Evolutionary conservation across 2,797 vertebrate species (phyloP).

Genomic region (Enteromius unitaeniatus): DNA sequence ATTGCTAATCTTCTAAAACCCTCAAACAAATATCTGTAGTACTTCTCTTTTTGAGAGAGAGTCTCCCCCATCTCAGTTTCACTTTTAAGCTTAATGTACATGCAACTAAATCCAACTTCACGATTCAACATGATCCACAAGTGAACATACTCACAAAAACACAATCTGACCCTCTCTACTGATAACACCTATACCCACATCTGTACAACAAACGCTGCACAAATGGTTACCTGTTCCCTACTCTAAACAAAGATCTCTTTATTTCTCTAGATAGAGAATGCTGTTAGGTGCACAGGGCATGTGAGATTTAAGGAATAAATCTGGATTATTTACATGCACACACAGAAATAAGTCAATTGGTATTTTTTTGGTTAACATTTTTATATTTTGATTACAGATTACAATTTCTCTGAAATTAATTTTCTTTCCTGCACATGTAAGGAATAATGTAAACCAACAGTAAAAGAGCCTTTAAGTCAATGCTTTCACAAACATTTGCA

Average conservation of each 20-base stretch:
- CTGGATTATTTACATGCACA: slow-evolving; percentile 56
- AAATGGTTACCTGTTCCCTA: slow-evolving; percentile 80
- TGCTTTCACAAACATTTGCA: neutral
- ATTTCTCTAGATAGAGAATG: slow-evolving; percentile 69
- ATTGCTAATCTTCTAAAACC: neutral
- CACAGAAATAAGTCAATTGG: slow-evolving; percentile 36
- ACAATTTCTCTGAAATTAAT: neutral
- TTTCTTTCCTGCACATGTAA: neutral
- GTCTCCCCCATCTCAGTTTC: neutral
- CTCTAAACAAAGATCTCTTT: slow-evolving; percentile 78
- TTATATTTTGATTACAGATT: neutral
- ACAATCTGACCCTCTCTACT: slow-evolving; percentile 10
- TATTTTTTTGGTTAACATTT: neutral
- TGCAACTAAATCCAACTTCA: slow-evolving; percentile 47
- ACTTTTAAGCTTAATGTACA: slow-evolving; percentile 5
- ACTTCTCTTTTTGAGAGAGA: neutral
- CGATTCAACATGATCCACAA: slow-evolving; percentile 38
- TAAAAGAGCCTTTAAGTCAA: neutral
- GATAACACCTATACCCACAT: slow-evolving; percentile 25
- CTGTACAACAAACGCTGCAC: slow-evolving; percentile 64
- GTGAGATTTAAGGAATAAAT: slow-evolving; percentile 78
- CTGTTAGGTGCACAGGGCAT: slow-evolving; percentile 75
- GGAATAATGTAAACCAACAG: neutral
- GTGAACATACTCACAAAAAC: slow-evolving; percentile 25
- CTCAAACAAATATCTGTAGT: slow-evolving; percentile 28